Percentiles rank a stretch among this genome's conserved stretches.
Evolutionary conservation across 2,888 invertebrate species (phyloP).

Genomic region (Scaptomyza tumidula): DNA sequence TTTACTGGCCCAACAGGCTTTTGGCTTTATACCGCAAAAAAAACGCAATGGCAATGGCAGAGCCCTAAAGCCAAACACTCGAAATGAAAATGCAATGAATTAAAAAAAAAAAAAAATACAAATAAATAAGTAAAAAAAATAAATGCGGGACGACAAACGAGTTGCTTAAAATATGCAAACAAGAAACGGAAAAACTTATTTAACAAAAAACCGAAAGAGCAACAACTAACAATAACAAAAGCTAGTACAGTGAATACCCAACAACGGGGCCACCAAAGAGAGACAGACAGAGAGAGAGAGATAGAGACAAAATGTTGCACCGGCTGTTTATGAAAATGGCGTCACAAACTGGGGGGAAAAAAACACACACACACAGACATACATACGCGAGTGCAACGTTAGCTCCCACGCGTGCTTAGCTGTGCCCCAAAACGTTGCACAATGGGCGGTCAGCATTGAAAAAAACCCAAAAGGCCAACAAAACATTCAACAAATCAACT

Average conservation of each 20-base stretch:
- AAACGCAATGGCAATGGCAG: constrained; percentile 7
- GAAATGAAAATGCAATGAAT: constrained; percentile 63
- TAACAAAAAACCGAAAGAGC: constrained; percentile 44
- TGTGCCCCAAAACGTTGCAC: constrained; percentile 60
- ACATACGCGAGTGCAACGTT: constrained; percentile 30
- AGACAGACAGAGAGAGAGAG: not conserved
- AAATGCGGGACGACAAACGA: constrained; percentile 21
- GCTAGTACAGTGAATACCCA: constrained; percentile 19
- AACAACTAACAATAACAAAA: constrained; percentile 30
- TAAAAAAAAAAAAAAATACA: constrained; percentile 58
- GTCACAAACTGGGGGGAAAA: constrained; percentile 62
- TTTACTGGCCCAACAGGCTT: constrained; percentile 48
- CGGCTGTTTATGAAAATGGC: constrained; percentile 76
- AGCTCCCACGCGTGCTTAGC: constrained; percentile 59
- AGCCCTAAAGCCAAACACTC: constrained; percentile 32
- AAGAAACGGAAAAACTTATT: constrained; percentile 79
- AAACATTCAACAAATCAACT: constrained; percentile 6
- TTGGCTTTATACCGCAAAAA: constrained; percentile 65
- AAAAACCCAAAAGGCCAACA: not conserved
- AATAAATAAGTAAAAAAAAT: constrained; percentile 22
- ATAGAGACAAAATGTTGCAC: constrained; percentile 62
- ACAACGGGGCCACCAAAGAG: constrained; percentile 29
- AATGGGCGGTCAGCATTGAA: constrained; percentile 41
- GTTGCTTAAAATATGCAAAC: constrained; percentile 74
- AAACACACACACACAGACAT: constrained; percentile 29